phyloP scores from a whole-genome alignment of 2,797 vertebrate species.

The Gephyroberyx darwinii region DNA sequence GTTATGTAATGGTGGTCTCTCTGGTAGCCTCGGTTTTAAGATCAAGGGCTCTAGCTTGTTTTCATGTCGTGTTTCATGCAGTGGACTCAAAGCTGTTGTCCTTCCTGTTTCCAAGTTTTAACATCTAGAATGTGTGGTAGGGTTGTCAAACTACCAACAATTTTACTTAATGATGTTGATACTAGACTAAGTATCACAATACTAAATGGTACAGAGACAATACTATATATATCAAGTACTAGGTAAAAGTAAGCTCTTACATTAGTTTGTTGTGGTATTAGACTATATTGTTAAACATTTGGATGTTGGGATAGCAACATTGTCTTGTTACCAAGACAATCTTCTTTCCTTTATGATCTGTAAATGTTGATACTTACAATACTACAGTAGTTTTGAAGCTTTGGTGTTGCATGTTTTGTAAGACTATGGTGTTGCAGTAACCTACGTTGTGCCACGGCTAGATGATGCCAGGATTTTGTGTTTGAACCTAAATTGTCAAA shows the following conservation, averaged over 20 bases:
- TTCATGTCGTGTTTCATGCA: conserved; percentile 21
- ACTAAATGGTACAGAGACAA: not conserved
- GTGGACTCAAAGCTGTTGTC: conserved; percentile 4
- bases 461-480: no score
- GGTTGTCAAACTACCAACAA: no score
- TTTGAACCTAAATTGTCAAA: not conserved
- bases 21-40: conserved; percentile 38
- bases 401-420: not conserved
- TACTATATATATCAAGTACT: no score
- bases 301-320: not conserved
- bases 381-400: not conserved
- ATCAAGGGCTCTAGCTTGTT: conserved; percentile 32
- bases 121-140: not conserved
- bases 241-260: not conserved
- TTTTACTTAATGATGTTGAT: no score
- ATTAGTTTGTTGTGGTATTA: not conserved
- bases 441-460: no score
- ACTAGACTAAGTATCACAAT: not conserved
- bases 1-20: conserved; percentile 62
- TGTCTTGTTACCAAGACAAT: not conserved
- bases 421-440: not conserved
- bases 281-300: not conserved
- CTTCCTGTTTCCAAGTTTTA: not conserved
- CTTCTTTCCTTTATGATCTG: not conserved
- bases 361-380: not conserved